phyloP scores from a whole-genome alignment of 2,113 vertebrate genomes.

The Antechinus flavipes region DNA sequence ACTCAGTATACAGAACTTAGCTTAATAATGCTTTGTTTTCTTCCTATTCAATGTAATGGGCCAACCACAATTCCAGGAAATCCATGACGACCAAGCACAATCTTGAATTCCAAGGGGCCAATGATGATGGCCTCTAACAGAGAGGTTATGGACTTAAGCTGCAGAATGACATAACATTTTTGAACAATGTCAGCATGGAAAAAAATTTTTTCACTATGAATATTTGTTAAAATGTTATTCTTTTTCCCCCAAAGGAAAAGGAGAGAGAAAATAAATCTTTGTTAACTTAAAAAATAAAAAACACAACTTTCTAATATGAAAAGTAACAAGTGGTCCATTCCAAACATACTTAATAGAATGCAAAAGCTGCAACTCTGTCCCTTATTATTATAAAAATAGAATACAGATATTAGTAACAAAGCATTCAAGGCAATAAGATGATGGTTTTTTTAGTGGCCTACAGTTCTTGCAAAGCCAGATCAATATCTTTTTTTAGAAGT shows the following conservation, averaged over 20 bases:
- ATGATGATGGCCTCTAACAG: too few relatives aligned
- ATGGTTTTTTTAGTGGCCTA: background rate
- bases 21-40: background rate
- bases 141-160: background rate
- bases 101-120: too few relatives aligned
- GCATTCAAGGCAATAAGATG: background rate
- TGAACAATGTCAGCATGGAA: background rate
- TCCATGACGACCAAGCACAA: background rate
- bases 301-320: too few relatives aligned
- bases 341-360: background rate
- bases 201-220: background rate
- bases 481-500: too few relatives aligned
- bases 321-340: background rate
- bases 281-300: background rate
- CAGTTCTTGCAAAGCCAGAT: background rate
- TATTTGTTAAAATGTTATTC: background rate
- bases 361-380: background rate
- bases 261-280: background rate
- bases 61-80: background rate
- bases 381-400: background rate
- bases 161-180: background rate
- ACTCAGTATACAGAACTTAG: background rate
- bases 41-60: background rate
- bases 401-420: background rate
- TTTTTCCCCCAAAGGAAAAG: background rate